Evolutionary conservation across 53 echinoderm and acorn worm genomes (phyloP), one percentile per base, ranked within the genome.

Genomic region (Actinopyga echinites): DNA sequence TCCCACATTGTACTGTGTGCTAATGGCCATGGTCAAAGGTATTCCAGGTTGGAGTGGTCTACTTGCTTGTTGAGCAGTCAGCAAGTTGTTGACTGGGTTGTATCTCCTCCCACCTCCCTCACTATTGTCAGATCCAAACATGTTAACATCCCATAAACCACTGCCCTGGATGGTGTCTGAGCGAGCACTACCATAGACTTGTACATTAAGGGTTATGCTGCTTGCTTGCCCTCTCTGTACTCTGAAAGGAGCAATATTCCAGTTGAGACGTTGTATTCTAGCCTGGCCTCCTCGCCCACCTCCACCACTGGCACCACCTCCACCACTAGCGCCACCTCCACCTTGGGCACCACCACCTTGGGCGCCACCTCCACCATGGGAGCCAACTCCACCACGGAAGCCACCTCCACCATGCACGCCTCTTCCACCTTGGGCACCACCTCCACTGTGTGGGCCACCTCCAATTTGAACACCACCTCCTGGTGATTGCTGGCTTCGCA

Each of bases 111-210:
- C 81, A 80, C 25, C 26, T 6, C 81, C 81, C 20, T 80, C 60
- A 23, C n/a, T 10, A 38, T 35, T 80, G 37, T 33, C 30, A 22
- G 81, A 59, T 23, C 57, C 87, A 63, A 85, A 91, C 45, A 91
- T 55, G 13, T 87, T 83, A 3, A 91, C 85, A 8, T 83, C 36
- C 91, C 91, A 91, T 17, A 91, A 69, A 57, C 87, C 85, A 23
- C 22, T 57, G 5, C 91, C 91, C 6, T 34, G 68, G 58, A 91
- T 87, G 21, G 43, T 22, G 38, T 87, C 87, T 1, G 69, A 67
- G 5, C 4, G 10, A 26, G 59, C 25, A 32, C 86, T 58, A 12
- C 83, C 37, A 4, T 57, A 61, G 31, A 17, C 84, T 0, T 65
- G 37, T 26, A 88, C 13, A 34, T 31, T 78, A 20, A 78, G 55